A percentile compares a stretch with the other conserved stretches of the same genome.
These are phyloP conservation scores for Arrhopalites spinosus DNA, from an alignment of 2,888 invertebrate species.

Conservation along the genomic window DNA sequence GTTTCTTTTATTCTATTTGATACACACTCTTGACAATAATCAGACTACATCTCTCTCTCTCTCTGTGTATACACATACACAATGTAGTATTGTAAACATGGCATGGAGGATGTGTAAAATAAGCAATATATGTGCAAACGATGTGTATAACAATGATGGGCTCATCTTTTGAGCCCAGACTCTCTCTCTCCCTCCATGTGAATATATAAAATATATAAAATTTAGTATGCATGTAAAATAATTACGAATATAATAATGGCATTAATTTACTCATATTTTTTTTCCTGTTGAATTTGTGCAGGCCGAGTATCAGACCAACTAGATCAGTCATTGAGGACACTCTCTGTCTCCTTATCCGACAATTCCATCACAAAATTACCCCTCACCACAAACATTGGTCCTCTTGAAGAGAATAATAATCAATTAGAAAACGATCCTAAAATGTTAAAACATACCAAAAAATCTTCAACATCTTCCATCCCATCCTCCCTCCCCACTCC, in stretches of 20 bases:
- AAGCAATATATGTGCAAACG: background rate
- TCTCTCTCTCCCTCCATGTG: too few species aligned
- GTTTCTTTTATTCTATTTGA: conserved; percentile 35
- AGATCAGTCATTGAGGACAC: conserved; percentile 29
- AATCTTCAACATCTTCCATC: background rate
- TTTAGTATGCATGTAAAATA: background rate
- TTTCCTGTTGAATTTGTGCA: conserved; percentile 33
- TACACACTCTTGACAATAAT: conserved; percentile 23
- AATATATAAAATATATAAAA: background rate
- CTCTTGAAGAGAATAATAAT: background rate
- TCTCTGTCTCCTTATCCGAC: conserved; percentile 15
- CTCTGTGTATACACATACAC: background rate
- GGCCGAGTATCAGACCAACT: conserved; percentile 24
- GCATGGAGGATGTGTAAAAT: background rate
- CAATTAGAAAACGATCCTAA: conserved; percentile 10
- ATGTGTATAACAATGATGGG: too few species aligned
- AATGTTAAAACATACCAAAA: conserved; percentile 24
- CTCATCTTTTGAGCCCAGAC: too few species aligned
- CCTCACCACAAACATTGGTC: background rate
- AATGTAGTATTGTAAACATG: background rate
- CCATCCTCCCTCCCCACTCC: too few species aligned
- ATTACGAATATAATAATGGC: conserved; percentile 31
- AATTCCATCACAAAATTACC: background rate
- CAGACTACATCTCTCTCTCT: conserved; percentile 17
- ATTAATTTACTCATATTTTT: conserved; percentile 29